phyloP scores from a whole-genome alignment of 2,113 vertebrate species.

The Colaptes auratus region DNA sequence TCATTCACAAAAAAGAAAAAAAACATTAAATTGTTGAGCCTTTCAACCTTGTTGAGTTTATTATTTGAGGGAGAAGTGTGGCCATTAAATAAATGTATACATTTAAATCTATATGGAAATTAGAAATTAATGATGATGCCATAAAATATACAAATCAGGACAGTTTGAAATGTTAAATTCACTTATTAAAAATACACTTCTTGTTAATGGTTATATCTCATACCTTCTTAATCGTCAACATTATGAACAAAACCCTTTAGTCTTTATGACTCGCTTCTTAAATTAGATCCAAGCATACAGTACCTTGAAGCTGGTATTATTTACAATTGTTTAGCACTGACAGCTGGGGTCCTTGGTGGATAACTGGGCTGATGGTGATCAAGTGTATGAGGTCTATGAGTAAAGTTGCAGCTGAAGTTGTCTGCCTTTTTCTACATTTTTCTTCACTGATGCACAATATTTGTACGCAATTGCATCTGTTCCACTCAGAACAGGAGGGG shows the following conservation, averaged over 20 bases:
- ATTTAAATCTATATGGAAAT: rapidly evolving
- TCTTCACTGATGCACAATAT: neutral
- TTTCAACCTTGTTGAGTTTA: neutral
- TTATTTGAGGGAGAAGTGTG: neutral
- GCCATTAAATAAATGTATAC: neutral
- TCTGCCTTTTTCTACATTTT: neutral
- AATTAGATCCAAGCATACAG: neutral
- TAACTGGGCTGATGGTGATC: neutral
- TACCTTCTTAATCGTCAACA: neutral
- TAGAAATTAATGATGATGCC: neutral
- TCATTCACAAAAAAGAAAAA: neutral
- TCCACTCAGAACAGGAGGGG: rapidly evolving
- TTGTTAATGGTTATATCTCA: neutral
- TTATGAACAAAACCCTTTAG: neutral
- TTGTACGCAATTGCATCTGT: neutral
- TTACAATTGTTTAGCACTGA: neutral
- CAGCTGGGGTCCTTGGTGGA: neutral
- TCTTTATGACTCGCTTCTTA: neutral
- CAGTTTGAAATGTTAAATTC: neutral
- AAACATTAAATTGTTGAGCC: neutral
- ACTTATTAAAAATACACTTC: neutral
- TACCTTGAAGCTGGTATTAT: neutral
- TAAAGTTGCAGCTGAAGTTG: neutral
- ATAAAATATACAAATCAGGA: neutral
- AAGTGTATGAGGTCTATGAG: neutral